Base-by-base conservation (phyloP, 2,113 vertebrate genomes). In the Scolopax mira region DNA sequence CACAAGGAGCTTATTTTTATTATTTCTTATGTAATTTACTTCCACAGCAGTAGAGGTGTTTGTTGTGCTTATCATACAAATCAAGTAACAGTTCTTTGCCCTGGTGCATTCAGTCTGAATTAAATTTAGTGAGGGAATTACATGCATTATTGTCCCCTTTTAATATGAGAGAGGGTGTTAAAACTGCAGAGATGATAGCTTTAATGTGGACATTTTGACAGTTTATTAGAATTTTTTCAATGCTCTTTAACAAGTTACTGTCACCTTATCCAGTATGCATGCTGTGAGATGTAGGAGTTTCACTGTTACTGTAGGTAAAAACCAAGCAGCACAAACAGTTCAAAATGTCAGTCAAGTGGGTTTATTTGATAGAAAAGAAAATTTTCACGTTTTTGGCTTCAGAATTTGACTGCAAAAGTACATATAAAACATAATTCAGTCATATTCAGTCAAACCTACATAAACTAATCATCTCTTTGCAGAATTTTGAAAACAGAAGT, bases 91-190 rank as follows among this genome's bases (percentile, higher is more conserved):
- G 55, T 66, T 91, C 60, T 72, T 70, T 91, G 46, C 23, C n/a
- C 31, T 91, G 13, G 3, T 72, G 11, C 79, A 13, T 85, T 88
- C 58, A 57, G 18, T 69, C n/a, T 83, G 72, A 86, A 88, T 92
- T 90, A 85, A 88, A 83, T 94, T 77, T 88, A 66, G 75, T 61
- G n/a, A 79, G 41, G 83, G 93, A 88, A 95, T 90, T 65, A 30
- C 9, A 37, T 77, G 16, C 23, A 13, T 65, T 85, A 13, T 88
- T 83, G n/a, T 52, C 13, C 9, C 11, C 22, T 88, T 93, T 75
- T 85, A 89, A 70, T 70, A 25, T 0, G 0, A 62, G 19, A 71
- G 49, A 52, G 35, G 33, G 25, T 37, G 79, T 70, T 93, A 78
- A 90, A 90, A 31, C 69, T 55, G 21, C 25, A 67, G 57, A 69